Percentiles rank a stretch among this genome's conserved stretches.
These are phyloP conservation scores for Halichoerus grypus DNA, from an alignment of 2,113 vertebrate genomes.

Conservation along the genomic window DNA sequence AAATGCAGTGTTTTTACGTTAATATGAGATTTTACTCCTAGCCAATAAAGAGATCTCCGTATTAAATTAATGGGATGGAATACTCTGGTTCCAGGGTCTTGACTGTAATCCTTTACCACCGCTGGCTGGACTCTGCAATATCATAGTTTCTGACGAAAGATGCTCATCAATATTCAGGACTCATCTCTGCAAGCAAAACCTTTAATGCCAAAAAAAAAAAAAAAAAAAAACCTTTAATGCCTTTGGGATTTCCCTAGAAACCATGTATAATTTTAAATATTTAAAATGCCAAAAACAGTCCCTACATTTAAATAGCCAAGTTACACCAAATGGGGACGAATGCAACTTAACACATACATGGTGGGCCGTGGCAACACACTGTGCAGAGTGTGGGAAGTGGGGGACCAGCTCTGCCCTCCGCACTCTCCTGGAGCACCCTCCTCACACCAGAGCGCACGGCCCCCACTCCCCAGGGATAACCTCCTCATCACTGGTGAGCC, in stretches of 20 bases:
- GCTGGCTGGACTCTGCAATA: background rate
- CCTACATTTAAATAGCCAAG: background rate
- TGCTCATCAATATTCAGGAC: background rate
- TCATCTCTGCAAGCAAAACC: background rate
- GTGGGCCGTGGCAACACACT: background rate
- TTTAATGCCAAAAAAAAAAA: too few species aligned
- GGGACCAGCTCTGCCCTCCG: fast-evolving
- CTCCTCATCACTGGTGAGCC: background rate
- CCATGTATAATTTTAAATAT: slow-evolving; percentile 9
- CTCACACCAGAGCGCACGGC: fast-evolving
- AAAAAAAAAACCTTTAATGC: slow-evolving; percentile 28
- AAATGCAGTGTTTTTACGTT: background rate
- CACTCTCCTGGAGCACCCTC: fast-evolving
- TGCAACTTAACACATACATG: background rate
- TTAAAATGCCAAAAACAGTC: background rate
- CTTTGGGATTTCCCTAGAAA: slow-evolving; percentile 58
- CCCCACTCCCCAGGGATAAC: background rate
- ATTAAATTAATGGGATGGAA: background rate
- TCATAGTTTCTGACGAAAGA: background rate
- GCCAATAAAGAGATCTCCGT: background rate
- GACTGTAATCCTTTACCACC: background rate
- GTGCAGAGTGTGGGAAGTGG: background rate
- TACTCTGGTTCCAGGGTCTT: background rate
- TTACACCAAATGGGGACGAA: background rate
- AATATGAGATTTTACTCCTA: background rate